Conservation (phyloP, 1,140 invertebrate genomes). For the Drosophila equinoxialis region DNA sequence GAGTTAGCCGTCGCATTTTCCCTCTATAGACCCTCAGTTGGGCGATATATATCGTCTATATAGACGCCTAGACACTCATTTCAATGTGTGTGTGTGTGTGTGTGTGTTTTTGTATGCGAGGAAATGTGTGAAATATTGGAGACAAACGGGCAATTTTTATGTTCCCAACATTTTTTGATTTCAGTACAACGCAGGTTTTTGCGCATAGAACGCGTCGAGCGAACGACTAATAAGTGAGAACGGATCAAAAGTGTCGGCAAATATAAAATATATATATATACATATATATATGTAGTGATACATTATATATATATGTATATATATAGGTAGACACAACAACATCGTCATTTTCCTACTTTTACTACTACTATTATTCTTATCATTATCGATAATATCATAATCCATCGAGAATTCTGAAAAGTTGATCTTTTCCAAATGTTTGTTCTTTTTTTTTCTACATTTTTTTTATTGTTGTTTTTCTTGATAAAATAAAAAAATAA, state of each 20-base stretch:
- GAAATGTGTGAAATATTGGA: constrained; percentile 77
- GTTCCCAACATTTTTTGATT: constrained; percentile 71
- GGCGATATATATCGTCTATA: constrained; percentile 43
- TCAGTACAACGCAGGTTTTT: constrained; percentile 77
- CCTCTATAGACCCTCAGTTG: constrained; percentile 28
- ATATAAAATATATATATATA: background rate
- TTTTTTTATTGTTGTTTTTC: constrained; percentile 4
- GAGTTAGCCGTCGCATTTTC: constrained; percentile 25
- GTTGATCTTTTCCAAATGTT: background rate
- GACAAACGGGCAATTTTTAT: constrained; percentile 79
- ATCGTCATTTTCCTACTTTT: background rate
- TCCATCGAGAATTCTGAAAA: background rate
- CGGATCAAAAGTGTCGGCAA: constrained; percentile 15
- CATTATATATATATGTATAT: too few species aligned
- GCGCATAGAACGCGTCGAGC: constrained; percentile 71
- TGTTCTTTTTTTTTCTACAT: background rate
- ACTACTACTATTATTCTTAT: background rate
- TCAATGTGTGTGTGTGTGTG: background rate
- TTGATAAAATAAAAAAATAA: background rate
- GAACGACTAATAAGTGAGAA: constrained; percentile 32
- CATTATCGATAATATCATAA: background rate
- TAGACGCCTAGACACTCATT: constrained; percentile 31
- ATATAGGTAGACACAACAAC: constrained; percentile 2
- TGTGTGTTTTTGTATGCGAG: constrained; percentile 33
- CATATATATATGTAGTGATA: too few species aligned